Conservation (phyloP, 1,140 invertebrate genomes). For the Drosophila nigrodunni region DNA sequence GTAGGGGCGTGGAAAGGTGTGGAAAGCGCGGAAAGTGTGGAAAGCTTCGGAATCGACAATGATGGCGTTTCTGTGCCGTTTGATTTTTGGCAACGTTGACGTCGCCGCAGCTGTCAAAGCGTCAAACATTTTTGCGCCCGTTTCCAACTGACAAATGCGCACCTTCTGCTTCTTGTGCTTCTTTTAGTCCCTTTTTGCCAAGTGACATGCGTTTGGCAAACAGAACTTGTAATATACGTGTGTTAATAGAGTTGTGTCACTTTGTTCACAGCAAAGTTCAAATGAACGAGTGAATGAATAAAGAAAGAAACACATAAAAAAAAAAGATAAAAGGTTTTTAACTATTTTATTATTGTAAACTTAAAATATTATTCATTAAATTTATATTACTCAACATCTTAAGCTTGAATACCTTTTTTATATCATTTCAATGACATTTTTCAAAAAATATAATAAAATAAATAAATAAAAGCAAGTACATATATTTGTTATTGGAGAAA, state of each 20-base stretch:
- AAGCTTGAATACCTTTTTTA: too few species aligned
- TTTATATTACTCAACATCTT: too few species aligned
- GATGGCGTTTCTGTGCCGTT: conserved; percentile 48
- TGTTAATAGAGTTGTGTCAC: not conserved
- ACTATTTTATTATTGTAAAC: too few species aligned
- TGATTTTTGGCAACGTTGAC: conserved; percentile 49
- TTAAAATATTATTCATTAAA: too few species aligned
- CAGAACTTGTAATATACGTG: conserved; percentile 25
- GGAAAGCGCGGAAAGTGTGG: conserved; percentile 44
- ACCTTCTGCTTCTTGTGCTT: not conserved
- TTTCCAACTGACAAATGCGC: conserved; percentile 70
- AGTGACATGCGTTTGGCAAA: conserved; percentile 37
- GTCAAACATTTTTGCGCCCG: conserved; percentile 67
- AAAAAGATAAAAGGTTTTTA: too few species aligned
- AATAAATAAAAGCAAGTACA: too few species aligned
- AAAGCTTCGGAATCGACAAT: conserved; percentile 33
- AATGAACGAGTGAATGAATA: too few species aligned
- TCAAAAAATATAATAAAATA: too few species aligned
- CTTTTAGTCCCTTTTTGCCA: conserved; percentile 29
- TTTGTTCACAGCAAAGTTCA: too few species aligned
- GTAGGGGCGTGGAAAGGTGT: not conserved
- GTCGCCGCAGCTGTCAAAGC: conserved; percentile 75
- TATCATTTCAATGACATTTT: too few species aligned
- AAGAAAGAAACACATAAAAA: too few species aligned
- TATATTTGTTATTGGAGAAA: too few species aligned